Evolutionary conservation across 2,888 invertebrate species (phyloP), one percentile per base, ranked within the genome.

Genomic region (Abrostola tripartita): DNA sequence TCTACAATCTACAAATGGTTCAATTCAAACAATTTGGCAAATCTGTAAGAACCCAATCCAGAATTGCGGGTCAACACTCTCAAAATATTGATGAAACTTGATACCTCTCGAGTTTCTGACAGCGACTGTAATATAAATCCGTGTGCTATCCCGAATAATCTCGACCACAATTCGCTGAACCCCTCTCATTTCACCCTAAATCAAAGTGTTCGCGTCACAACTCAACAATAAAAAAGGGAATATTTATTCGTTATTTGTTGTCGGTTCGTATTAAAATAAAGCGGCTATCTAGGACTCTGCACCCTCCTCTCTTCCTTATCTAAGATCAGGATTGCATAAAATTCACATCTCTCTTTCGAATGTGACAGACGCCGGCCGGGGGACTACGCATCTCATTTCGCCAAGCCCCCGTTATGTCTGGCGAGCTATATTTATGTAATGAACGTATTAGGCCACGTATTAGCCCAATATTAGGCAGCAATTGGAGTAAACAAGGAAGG

Each of bases 241-340:
- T 92, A 92, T 92, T 91, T 92, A 93, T 93, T 91, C 89, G 90
- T 93, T 94, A 94, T 94, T 94, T 94, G 93, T 92, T 92, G 91
- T 93, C 90, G 91, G 91, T 92, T 93, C 89, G 91, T 89, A 93
- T 94, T 94, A 93, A 93, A 94, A 93, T 93, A 93, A 92, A 92
- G 85, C 90, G 86, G 82, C 89, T 92, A 92, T 92, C 92, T 92
- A 90, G 89, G 88, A 89, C 84, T 90, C 89, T 87, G 86, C 92
- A 90, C 93, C 94, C 92, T 91, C 84, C 71, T 82, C 81, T 71
- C 69, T 71, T 88, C 85, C 84, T 92, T 93, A 94, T 94, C 94
- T 94, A 87, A 90, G 92, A 94, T 94, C 90, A 77, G 89, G 88
- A 90, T 93, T 92, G 93, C 90, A 94, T 93, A 93, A 93, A 92